phyloP scores from a whole-genome alignment of 2,888 invertebrate species.

The Unio delphinus region DNA sequence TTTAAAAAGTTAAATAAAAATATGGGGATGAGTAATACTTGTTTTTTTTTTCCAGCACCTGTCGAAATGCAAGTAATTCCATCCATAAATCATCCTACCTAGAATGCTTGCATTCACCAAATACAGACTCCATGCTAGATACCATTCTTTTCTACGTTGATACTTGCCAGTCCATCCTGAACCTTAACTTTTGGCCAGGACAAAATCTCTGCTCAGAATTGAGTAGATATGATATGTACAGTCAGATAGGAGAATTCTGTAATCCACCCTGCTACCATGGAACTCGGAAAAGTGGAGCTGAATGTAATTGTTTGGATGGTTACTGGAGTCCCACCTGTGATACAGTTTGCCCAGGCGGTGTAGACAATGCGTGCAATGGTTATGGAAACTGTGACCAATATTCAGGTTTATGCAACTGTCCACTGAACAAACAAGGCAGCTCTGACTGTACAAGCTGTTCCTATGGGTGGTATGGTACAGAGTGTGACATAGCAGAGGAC shows the following conservation, averaged over 20 bases:
- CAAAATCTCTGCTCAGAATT: constrained; percentile 37
- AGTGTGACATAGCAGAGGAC: constrained; percentile 21
- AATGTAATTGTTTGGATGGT: constrained; percentile 39
- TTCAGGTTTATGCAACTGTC: constrained; percentile 47
- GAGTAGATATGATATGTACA: not conserved
- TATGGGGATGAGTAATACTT: no score
- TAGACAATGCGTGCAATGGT: constrained; percentile 43
- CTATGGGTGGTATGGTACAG: constrained; percentile 42
- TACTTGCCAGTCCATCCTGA: constrained; percentile 39
- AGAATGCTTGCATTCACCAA: constrained; percentile 27
- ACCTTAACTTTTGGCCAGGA: constrained; percentile 35
- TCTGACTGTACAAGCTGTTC: constrained; percentile 46
- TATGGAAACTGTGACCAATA: constrained; percentile 45
- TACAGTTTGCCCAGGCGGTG: constrained; percentile 51
- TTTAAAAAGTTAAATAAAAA: no score
- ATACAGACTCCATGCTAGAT: constrained; percentile 21
- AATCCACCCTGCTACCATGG: no score
- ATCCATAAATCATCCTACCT: not conserved
- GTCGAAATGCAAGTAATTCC: no score
- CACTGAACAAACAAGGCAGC: constrained; percentile 37
- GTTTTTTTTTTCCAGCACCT: no score
- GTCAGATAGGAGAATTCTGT: no score
- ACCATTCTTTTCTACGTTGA: constrained; percentile 35
- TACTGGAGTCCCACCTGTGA: constrained; percentile 47
- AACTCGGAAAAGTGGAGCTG: not conserved